These are phyloP conservation scores for Polyommatus icarus DNA, from an alignment of 2,888 invertebrate species.

Conservation along the genomic window DNA sequence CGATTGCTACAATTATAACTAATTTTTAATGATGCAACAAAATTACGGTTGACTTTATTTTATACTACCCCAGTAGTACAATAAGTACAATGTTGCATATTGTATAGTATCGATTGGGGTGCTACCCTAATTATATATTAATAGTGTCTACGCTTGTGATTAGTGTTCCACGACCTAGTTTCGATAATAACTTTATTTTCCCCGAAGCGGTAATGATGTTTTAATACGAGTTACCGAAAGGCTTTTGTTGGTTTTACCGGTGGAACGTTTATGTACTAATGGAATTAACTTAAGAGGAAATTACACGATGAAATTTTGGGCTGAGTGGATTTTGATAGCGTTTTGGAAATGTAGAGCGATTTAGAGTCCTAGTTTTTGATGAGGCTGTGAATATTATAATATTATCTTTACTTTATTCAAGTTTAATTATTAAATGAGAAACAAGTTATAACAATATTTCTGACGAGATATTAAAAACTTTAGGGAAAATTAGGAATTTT, in stretches of 20 bases:
- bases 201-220: slow-evolving; percentile 8
- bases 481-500: no score
- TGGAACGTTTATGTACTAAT: not conserved
- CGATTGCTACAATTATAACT: slow-evolving; percentile 37
- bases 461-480: no score
- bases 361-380: no score
- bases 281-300: not conserved
- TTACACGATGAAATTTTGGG: not conserved
- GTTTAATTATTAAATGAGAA: no score
- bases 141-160: not conserved
- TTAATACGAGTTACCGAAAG: not conserved
- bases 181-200: slow-evolving; percentile 22
- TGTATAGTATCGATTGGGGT: slow-evolving; percentile 5
- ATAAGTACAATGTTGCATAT: not conserved
- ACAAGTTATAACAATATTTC: no score
- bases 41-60: not conserved
- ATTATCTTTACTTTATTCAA: no score
- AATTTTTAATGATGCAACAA: slow-evolving; percentile 37
- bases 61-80: not conserved
- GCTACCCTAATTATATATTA: slow-evolving; percentile 9
- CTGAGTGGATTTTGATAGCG: not conserved
- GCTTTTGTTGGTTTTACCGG: not conserved
- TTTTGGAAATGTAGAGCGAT: not conserved
- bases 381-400: no score
- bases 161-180: slow-evolving; percentile 21